Conservation (phyloP, 2,888 invertebrate genomes). For the Pegoplata infirma region DNA sequence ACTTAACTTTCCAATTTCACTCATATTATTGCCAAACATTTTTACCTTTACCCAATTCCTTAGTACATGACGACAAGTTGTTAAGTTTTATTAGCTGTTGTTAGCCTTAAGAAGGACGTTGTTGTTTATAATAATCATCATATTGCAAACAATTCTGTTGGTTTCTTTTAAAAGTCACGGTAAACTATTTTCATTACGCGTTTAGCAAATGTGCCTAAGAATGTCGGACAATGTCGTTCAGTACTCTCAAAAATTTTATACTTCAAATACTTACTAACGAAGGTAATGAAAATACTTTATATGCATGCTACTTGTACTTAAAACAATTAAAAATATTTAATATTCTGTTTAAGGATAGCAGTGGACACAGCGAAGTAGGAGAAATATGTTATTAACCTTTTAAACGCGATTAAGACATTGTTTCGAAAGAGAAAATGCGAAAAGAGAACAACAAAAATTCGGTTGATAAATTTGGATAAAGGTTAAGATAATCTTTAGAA, state of each 20-base stretch:
- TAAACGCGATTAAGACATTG: too few species aligned
- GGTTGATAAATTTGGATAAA: too few species aligned
- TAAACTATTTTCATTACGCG: constrained; percentile 48
- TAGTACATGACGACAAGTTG: not conserved
- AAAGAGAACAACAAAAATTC: too few species aligned
- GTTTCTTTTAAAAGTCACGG: constrained; percentile 43
- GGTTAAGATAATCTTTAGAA: too few species aligned
- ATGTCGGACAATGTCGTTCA: constrained; percentile 76
- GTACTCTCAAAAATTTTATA: constrained; percentile 69
- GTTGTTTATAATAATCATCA: not conserved
- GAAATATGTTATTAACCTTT: too few species aligned
- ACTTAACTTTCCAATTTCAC: too few species aligned
- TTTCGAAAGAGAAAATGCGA: too few species aligned
- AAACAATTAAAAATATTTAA: too few species aligned
- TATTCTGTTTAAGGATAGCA: too few species aligned
- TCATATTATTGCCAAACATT: too few species aligned
- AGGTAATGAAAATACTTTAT: constrained; percentile 42
- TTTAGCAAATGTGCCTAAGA: constrained; percentile 61
- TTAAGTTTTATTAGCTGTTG: constrained; percentile 44
- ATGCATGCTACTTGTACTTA: constrained; percentile 24
- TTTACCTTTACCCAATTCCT: not conserved
- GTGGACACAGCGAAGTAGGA: not conserved
- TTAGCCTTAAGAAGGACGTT: constrained; percentile 31
- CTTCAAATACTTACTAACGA: constrained; percentile 19
- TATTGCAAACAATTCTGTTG: too few species aligned